These are phyloP conservation scores for Reticulitermes speratus DNA, from an alignment of 1,140 invertebrate species.

Conservation along the genomic window DNA sequence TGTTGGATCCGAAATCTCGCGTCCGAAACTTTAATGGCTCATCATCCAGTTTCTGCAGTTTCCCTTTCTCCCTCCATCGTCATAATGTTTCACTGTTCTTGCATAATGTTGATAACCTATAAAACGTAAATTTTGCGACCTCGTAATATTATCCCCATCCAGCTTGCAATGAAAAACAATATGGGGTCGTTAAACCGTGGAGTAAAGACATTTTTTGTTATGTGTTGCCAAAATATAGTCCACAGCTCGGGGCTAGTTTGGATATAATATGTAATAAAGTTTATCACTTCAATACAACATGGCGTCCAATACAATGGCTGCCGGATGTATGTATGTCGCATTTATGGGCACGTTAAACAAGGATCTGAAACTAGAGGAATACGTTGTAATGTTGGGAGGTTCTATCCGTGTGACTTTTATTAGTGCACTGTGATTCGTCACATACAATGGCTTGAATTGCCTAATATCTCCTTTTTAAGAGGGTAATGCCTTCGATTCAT, in stretches of 20 bases:
- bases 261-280: background rate
- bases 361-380: background rate
- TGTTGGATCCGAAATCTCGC: constrained; percentile 10
- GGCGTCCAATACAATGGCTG: background rate
- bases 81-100: background rate
- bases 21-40: constrained; percentile 6
- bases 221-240: constrained; percentile 10
- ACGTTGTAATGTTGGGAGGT: background rate
- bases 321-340: background rate
- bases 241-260: background rate
- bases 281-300: constrained; percentile 19
- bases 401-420: background rate
- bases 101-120: constrained; percentile 16
- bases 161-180: constrained; percentile 7
- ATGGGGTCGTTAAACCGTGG: background rate
- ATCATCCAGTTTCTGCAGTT: background rate
- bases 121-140: constrained; percentile 16
- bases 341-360: background rate
- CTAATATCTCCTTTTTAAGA: background rate
- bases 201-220: constrained; percentile 14
- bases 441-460: background rate
- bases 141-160: constrained; percentile 1
- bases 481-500: background rate
- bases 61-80: background rate
- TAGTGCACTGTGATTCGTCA: background rate